These are phyloP conservation scores for Pammene fasciana DNA, from an alignment of 2,888 invertebrate species.

Conservation along the genomic window DNA sequence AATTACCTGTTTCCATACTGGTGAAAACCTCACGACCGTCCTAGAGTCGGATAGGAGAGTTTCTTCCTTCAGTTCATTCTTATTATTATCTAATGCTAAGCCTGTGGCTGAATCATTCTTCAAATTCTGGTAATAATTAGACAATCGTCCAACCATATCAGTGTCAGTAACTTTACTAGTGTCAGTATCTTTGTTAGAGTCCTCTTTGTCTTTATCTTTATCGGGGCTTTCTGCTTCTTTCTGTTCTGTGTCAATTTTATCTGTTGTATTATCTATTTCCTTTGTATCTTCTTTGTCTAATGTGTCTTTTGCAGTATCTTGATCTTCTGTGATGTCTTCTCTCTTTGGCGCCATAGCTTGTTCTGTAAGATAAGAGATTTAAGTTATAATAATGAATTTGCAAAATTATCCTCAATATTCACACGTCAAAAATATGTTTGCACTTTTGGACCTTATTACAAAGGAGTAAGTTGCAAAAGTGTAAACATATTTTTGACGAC, in stretches of 20 bases:
- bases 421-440: no score
- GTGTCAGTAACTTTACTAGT: constrained; percentile 14
- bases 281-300: constrained; percentile 41
- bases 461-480: no score
- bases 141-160: constrained; percentile 8
- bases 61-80: constrained; percentile 54
- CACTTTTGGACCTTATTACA: no score
- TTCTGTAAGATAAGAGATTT: constrained; percentile 41
- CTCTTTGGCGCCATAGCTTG: constrained; percentile 38
- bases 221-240: constrained; percentile 35
- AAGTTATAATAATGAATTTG: not conserved
- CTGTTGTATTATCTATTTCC: constrained; percentile 43
- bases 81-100: constrained; percentile 53
- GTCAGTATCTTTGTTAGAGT: not conserved
- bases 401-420: no score
- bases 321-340: constrained; percentile 43
- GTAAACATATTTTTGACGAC: no score
- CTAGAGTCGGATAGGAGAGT: constrained; percentile 62
- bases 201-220: constrained; percentile 12
- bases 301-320: constrained; percentile 34
- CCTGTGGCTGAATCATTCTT: constrained; percentile 60
- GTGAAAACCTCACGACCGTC: constrained; percentile 73
- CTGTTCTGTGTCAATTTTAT: constrained; percentile 44
- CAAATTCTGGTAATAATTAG: constrained; percentile 66
- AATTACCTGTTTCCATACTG: constrained; percentile 76